Evolutionary conservation across 2,113 vertebrate species (phyloP), one percentile per base, ranked within the genome.

Genomic region (Cnemophilus loriae): DNA sequence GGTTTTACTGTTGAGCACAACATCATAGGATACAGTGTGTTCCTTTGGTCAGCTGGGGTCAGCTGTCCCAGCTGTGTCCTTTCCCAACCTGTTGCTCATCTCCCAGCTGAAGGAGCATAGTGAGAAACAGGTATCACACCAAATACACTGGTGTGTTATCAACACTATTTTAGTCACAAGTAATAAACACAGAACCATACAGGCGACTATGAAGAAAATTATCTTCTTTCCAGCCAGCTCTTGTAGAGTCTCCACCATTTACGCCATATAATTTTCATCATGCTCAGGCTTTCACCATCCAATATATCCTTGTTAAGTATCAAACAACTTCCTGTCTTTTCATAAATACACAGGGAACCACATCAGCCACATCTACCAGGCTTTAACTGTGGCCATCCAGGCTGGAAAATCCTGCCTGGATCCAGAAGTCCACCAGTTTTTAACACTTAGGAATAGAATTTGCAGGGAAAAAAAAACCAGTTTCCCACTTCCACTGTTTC

Each of bases 31-130:
- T 42, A 28, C 4, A 47, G 42, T 4, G 16, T 39, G 30, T 19
- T 5, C 24, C 14, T 49, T 37, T 30, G 6, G 15, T 41, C n/a
- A 53, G 1, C 3, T 67, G 1, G 1, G 11, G 15, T 47, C 37
- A 65, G 27, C 37, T 70, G 21, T 75, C 26, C 13, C 15, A 32
- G 7, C 7, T 56, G 13, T 47, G 33, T 22, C 7, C 11, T 22
- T 11, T 60, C 7, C n/a, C 19, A 49, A 10, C 7, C 24, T 28
- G 28, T 30, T 74, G 44, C 16, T 12, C 7, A 33, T 17, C 33
- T 65, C 32, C 7, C 28, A n/a, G 0, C 14, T 24, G 53, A 55
- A 84, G 35, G 16, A 24, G 1, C 3, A 30, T 24, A 30, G 5
- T 47, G 41, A 74, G 70, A 85, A 88, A 52, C 6, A 68, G 13